Conservation (phyloP, 2,888 invertebrate species). For the Frankliniella intonsa region DNA sequence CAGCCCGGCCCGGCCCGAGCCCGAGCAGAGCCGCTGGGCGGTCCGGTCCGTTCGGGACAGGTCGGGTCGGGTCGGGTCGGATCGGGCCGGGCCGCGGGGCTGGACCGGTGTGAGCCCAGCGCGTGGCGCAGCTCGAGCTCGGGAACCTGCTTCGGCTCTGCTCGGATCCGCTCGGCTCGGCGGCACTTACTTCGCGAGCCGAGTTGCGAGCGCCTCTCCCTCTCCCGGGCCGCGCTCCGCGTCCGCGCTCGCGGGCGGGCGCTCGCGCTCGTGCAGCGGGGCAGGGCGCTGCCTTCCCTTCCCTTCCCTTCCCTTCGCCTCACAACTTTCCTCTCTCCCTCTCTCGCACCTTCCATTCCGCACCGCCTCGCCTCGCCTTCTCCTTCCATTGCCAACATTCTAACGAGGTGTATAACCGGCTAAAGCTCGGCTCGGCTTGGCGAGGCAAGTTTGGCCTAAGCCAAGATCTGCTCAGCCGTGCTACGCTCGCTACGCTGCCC, state of each 20-base stretch:
- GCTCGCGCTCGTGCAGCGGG: not conserved
- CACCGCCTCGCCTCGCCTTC: not conserved
- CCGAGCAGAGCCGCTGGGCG: no score
- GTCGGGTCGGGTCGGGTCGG: no score
- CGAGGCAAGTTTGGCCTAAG: not conserved
- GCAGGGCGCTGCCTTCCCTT: not conserved
- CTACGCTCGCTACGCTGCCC: no score
- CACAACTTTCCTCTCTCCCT: not conserved
- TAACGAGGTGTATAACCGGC: slow-evolving; percentile 19
- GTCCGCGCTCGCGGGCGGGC: not conserved
- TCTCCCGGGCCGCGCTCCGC: not conserved
- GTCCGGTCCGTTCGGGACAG: no score
- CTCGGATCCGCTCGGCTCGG: not conserved
- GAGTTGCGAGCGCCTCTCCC: not conserved
- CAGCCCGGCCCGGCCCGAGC: not conserved
- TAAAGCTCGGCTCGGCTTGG: not conserved
- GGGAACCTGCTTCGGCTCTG: not conserved
- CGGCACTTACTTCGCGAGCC: not conserved
- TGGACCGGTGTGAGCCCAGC: not conserved
- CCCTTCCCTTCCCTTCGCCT: not conserved
- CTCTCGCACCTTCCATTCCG: not conserved
- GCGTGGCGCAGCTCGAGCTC: not conserved
- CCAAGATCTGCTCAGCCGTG: no score
- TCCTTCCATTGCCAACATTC: slow-evolving; percentile 5
- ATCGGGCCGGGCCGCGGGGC: no score